Percentiles rank a stretch among this genome's conserved stretches.
Evolutionary conservation across 1,140 invertebrate species (phyloP).

Genomic region (Lordiphosa mommai): DNA sequence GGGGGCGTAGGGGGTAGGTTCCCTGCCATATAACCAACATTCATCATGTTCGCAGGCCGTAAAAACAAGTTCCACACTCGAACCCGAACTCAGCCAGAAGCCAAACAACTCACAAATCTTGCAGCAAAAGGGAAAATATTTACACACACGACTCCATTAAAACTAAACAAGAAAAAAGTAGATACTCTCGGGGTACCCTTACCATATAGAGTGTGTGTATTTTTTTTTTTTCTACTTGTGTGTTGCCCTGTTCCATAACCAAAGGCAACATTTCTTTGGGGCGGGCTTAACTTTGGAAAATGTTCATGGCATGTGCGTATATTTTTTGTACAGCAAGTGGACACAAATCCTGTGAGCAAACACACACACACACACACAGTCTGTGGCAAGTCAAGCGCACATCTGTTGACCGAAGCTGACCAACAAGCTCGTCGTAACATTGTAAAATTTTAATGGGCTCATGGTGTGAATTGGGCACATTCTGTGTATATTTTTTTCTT

Average conservation of each 20-base stretch:
- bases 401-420: slow-evolving; percentile 47
- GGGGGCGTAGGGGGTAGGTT: not conserved
- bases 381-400: slow-evolving; percentile 53
- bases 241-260: slow-evolving; percentile 52
- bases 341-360: slow-evolving; percentile 53
- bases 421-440: slow-evolving; percentile 44
- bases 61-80: slow-evolving; percentile 20
- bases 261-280: slow-evolving; percentile 45
- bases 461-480: slow-evolving; percentile 43
- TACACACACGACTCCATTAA: slow-evolving; percentile 67
- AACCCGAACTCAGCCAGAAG: not conserved
- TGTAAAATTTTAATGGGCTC: slow-evolving; percentile 52
- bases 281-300: slow-evolving; percentile 7
- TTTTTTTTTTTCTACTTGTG: not conserved
- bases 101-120: slow-evolving; percentile 33
- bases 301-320: slow-evolving; percentile 12
- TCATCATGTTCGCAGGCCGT: slow-evolving; percentile 22
- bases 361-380: slow-evolving; percentile 30
- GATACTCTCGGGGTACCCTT: slow-evolving; percentile 2
- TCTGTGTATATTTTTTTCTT: not conserved
- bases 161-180: slow-evolving; percentile 52
- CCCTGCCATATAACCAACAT: not conserved
- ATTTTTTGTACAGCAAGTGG: slow-evolving; percentile 44
- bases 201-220: not conserved
- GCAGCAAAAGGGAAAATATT: slow-evolving; percentile 45